A percentile compares a stretch with the other conserved stretches of the same genome.
Evolutionary conservation across 1,140 invertebrate genomes (phyloP).

Genomic region (Ephestia elutella): DNA sequence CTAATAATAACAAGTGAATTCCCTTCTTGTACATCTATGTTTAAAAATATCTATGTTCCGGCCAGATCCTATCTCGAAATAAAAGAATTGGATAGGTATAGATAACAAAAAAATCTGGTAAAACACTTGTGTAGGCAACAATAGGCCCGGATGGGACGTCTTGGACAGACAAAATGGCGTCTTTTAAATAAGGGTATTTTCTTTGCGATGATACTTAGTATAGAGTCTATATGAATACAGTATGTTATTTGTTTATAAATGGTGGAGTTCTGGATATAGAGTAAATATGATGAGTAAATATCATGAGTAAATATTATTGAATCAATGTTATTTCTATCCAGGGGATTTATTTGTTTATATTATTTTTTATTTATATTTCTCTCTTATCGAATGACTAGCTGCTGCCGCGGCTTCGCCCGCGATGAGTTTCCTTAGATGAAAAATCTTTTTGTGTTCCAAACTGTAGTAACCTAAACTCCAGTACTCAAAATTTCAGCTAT

Average conservation of each 20-base stretch:
- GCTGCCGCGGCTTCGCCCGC: too few species aligned
- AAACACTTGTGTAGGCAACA: conserved; percentile 19
- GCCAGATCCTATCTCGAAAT: conserved; percentile 16
- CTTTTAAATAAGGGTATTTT: not conserved
- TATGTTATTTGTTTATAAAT: not conserved
- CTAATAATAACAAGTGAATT: too few species aligned
- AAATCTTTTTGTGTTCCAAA: too few species aligned
- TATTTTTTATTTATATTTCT: too few species aligned
- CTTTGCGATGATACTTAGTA: not conserved
- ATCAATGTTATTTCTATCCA: too few species aligned
- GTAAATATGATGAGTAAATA: not conserved
- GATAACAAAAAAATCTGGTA: conserved; percentile 19
- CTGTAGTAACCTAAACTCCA: too few species aligned
- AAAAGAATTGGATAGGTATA: conserved; percentile 20
- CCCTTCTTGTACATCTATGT: not conserved
- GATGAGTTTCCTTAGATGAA: too few species aligned
- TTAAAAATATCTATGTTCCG: not conserved
- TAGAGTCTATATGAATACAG: not conserved
- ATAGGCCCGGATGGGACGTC: not conserved
- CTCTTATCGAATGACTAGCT: too few species aligned
- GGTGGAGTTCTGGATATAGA: too few species aligned
- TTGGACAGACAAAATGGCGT: not conserved
- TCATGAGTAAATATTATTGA: too few species aligned
- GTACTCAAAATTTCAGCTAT: too few species aligned
- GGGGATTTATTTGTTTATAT: too few species aligned